Percentiles rank a stretch among this genome's conserved stretches.
Conservation (phyloP, 2,113 vertebrate genomes). For the Gymnarchus niloticus region DNA sequence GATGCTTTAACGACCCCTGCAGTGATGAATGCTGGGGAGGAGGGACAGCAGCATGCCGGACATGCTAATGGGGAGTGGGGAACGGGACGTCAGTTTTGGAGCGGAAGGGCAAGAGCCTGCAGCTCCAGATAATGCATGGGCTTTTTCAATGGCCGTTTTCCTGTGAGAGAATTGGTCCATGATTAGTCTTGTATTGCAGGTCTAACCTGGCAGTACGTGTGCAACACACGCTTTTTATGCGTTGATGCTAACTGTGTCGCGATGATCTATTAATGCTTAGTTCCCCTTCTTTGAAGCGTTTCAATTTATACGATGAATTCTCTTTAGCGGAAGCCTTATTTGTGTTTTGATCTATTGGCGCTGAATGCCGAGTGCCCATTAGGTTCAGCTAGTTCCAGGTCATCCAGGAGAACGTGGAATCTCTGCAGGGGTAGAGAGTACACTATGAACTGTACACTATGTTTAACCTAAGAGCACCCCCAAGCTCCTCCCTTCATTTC, state of each 20-base stretch:
- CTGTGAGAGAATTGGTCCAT: neutral
- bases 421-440: neutral
- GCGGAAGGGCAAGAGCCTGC: neutral
- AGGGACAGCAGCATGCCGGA: neutral
- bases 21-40: neutral
- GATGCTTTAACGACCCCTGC: neutral
- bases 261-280: neutral
- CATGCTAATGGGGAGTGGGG: neutral
- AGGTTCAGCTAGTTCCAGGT: too few species aligned
- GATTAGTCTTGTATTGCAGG: neutral
- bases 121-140: neutral
- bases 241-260: neutral
- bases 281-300: neutral
- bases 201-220: neutral
- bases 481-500: too few species aligned
- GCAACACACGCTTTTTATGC: neutral
- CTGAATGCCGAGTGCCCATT: neutral
- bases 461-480: too few species aligned
- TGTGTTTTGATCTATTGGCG: neutral
- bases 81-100: neutral
- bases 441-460: too few species aligned
- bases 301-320: neutral
- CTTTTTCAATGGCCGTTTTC: neutral
- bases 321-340: neutral
- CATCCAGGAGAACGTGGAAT: neutral